Evolutionary conservation across 2,113 vertebrate genomes (phyloP), one percentile per base, ranked within the genome.

Genomic region (Telmatochromis sp.): DNA sequence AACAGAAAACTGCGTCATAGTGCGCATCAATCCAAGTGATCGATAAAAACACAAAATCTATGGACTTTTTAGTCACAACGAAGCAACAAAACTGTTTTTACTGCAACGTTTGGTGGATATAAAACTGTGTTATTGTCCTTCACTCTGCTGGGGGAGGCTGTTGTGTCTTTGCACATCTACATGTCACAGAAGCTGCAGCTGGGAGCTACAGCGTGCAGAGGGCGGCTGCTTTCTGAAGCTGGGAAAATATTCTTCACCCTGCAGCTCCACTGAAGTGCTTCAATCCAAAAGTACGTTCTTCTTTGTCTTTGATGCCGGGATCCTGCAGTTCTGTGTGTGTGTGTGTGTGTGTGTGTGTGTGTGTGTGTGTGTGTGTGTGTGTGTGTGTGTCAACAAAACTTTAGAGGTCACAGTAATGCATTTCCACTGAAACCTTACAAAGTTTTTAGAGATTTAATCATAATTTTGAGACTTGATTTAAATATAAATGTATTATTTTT

Each of bases 1-100:
- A 84, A 87, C 55, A 73, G 6, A n/a, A 55, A 71, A 71, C 31
- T 81, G 55, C 37, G 3, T 89, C 82, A 86, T 5, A 4, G 2
- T 6, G 5, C 51, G 13, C 53, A 90, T 90, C 82, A 47, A 87
- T 86, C 80, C 83, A 31, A 47, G 51, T 23, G 54, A 88, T 87
- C 60, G 5, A 87, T 91, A 81, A 15, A 26, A 45, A 42, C 47
- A 26, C 47, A 26, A 82, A 71, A 84, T 89, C 78, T 3, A 81
- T 83, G 15, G 21, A 82, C 47, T 54, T 11, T 58, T 68, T 5
- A 73, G 40, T 58, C 71, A 26, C 80, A 17, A 6, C 42, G 1
- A 6, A 78, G 12, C 12, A 35, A 6, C 33, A 60, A 65, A 65
- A 9, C 45, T 60, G 47, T 37, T 26, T 79, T 82, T 35, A 26